Conservation (phyloP, 2,797 vertebrate genomes). For the Smutsia gigantea region DNA sequence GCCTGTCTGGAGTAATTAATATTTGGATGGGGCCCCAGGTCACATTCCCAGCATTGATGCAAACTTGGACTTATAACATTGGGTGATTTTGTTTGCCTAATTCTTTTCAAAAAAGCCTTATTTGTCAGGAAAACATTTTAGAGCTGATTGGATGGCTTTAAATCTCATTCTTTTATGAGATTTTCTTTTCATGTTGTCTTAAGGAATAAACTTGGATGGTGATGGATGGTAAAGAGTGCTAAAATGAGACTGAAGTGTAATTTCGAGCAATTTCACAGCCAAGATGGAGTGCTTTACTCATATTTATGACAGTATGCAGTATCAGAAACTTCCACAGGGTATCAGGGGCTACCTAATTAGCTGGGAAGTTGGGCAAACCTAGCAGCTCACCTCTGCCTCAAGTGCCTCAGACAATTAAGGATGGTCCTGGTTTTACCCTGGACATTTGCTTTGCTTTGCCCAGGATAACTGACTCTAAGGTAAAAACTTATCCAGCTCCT, state of each 20-base stretch:
- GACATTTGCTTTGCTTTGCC: conserved; percentile 34
- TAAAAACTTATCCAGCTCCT: background rate
- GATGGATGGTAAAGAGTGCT: conserved; percentile 19
- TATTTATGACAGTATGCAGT: conserved; percentile 55
- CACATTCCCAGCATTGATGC: background rate
- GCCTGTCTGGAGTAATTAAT: background rate
- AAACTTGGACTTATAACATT: background rate
- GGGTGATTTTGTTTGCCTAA: background rate
- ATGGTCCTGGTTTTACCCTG: conserved; percentile 38
- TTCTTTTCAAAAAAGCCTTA: conserved; percentile 13
- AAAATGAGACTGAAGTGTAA: conserved; percentile 53
- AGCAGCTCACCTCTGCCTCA: conserved; percentile 27
- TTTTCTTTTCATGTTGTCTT: conserved; percentile 53
- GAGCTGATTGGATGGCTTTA: conserved; percentile 2
- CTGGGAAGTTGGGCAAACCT: conserved; percentile 14
- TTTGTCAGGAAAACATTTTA: conserved; percentile 56
- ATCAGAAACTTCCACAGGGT: conserved; percentile 42
- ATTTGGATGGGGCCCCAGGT: background rate
- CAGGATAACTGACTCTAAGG: background rate
- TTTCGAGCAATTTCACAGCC: conserved; percentile 50
- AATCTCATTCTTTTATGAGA: conserved; percentile 35
- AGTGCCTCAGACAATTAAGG: background rate
- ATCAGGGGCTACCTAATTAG: conserved; percentile 51
- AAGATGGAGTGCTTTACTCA: conserved; percentile 46
- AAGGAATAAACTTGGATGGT: conserved; percentile 60